Conservation (phyloP, 1,140 invertebrate species). For the Macrosteles quadrilineatus region DNA sequence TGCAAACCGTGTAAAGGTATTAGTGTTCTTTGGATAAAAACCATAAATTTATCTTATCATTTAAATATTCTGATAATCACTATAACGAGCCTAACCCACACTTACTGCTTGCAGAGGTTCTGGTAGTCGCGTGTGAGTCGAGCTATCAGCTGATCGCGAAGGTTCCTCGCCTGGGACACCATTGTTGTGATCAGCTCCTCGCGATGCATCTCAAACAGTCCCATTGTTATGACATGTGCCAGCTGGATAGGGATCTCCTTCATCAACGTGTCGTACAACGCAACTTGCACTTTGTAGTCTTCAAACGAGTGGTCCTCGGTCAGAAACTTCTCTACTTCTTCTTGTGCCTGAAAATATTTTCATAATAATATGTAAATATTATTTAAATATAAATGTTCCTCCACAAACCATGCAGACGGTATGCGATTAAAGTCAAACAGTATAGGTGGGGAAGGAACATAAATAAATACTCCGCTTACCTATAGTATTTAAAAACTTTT, state of each 20-base stretch:
- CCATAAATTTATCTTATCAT: too few species aligned
- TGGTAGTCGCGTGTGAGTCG: constrained; percentile 82
- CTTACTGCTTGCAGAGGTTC: constrained; percentile 71
- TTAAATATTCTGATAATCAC: too few species aligned
- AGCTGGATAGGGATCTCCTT: constrained; percentile 64
- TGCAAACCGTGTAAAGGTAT: too few species aligned
- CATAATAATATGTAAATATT: too few species aligned
- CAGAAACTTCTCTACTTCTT: constrained; percentile 68
- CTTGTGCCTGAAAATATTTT: constrained; percentile 56
- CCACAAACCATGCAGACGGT: too few species aligned
- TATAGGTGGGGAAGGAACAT: too few species aligned
- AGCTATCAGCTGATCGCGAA: constrained; percentile 69
- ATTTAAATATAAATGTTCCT: too few species aligned
- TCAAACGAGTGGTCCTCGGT: constrained; percentile 64
- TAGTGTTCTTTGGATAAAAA: too few species aligned
- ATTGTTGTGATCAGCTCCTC: constrained; percentile 76
- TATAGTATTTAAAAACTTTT: too few species aligned
- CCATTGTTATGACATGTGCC: constrained; percentile 69
- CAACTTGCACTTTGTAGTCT: constrained; percentile 63
- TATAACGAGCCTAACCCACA: too few species aligned
- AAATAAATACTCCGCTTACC: too few species aligned
- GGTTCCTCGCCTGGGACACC: constrained; percentile 63
- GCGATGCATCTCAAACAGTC: constrained; percentile 85
- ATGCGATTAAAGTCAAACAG: too few species aligned
- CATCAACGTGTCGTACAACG: constrained; percentile 64